Conservation (phyloP, 2,888 invertebrate genomes). For the Scaptomyza cyrtandrae region DNA sequence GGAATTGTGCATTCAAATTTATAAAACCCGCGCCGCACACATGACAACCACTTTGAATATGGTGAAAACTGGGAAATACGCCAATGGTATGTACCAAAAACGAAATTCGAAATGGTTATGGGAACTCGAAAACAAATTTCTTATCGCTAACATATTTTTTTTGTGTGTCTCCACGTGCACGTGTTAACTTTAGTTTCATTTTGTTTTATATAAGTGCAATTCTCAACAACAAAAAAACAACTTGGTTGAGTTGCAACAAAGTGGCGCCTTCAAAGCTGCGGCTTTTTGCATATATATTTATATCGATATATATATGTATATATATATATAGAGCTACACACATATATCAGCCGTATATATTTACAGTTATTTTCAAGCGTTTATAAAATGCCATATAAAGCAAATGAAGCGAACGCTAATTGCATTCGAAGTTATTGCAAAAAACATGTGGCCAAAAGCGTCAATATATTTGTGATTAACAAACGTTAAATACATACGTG, state of each 20-base stretch:
- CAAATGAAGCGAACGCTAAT: constrained; percentile 44
- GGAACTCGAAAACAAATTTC: background rate
- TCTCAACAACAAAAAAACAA: constrained; percentile 17
- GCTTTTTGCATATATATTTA: constrained; percentile 26
- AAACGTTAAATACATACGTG: background rate
- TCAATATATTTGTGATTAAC: constrained; percentile 17
- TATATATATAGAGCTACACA: background rate
- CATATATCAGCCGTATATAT: constrained; percentile 6
- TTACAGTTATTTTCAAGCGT: constrained; percentile 11
- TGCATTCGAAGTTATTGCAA: constrained; percentile 38
- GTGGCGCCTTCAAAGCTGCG: constrained; percentile 7
- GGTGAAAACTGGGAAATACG: constrained; percentile 83
- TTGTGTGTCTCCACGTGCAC: constrained; percentile 37
- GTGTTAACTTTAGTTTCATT: constrained; percentile 40
- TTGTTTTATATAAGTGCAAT: constrained; percentile 60
- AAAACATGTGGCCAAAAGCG: constrained; percentile 28
- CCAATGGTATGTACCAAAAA: constrained; percentile 74
- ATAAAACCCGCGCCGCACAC: constrained; percentile 65
- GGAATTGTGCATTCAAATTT: constrained; percentile 6
- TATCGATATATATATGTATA: constrained; percentile 7
- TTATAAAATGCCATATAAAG: constrained; percentile 32
- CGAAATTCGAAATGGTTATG: background rate
- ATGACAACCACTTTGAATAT: constrained; percentile 76
- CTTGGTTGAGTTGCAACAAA: background rate
- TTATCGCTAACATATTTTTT: background rate